Percentiles rank a stretch among this genome's conserved stretches.
Conservation (phyloP, 2,797 vertebrate genomes). For the Netta rufina region DNA sequence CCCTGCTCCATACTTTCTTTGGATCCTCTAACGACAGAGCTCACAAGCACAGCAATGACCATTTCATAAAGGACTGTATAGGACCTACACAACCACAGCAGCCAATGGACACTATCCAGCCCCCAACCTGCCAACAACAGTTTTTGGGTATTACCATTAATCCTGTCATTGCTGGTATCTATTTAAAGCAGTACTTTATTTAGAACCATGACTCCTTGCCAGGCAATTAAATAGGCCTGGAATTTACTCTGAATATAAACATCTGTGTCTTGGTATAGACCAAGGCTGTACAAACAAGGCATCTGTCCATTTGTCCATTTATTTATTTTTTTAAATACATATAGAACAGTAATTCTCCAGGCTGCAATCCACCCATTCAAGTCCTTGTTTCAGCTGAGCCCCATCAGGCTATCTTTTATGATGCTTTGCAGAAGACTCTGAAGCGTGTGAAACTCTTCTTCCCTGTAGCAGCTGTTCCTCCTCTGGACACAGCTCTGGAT, state of each 20-base stretch:
- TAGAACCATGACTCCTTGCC: neutral
- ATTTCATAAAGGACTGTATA: neutral
- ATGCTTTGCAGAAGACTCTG: neutral
- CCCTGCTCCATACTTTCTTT: neutral
- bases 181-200: neutral
- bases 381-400: neutral
- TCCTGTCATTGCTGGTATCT: neutral
- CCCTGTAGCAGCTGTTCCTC: neutral
- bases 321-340: neutral
- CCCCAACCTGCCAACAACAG: neutral
- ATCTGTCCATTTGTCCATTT: neutral
- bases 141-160: neutral
- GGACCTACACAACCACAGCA: neutral
- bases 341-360: neutral
- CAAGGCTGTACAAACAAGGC: neutral
- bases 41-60: neutral
- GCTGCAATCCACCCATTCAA: neutral
- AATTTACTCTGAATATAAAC: neutral
- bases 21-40: neutral
- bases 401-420: neutral
- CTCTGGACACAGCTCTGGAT: neutral
- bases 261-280: neutral
- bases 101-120: neutral
- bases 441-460: neutral
- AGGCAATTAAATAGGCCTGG: neutral